Evolutionary conservation across 1,140 invertebrate genomes (phyloP).

Genomic region (Cydia fagiglandana): DNA sequence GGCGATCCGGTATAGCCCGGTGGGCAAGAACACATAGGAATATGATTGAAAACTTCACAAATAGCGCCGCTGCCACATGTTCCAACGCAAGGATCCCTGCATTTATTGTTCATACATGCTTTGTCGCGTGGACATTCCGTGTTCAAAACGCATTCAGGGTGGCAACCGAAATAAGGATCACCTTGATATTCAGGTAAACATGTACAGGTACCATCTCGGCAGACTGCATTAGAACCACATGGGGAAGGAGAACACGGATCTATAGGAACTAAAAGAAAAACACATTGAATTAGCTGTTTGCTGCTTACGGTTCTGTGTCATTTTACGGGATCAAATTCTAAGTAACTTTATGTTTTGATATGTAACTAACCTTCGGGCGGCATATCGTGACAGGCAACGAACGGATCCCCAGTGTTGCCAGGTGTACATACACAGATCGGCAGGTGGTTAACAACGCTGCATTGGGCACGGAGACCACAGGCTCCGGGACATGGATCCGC

Average conservation of each 20-base stretch:
- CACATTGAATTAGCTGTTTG: neutral
- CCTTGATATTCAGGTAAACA: conserved; percentile 85
- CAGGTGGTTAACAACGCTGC: conserved; percentile 84
- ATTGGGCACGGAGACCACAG: conserved; percentile 87
- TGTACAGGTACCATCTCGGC: conserved; percentile 81
- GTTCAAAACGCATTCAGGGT: conserved; percentile 84
- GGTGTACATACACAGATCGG: conserved; percentile 84
- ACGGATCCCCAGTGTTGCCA: conserved; percentile 86
- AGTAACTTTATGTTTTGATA: neutral
- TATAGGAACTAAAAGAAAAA: conserved; percentile 40
- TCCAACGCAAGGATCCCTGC: conserved; percentile 85
- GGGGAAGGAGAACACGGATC: conserved; percentile 84
- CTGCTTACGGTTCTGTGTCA: neutral
- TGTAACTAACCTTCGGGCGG: neutral
- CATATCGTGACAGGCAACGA: conserved; percentile 63
- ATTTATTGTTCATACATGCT: conserved; percentile 87
- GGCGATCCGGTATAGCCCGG: conserved; percentile 86
- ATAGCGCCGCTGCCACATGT: conserved; percentile 86
- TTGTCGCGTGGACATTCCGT: conserved; percentile 83
- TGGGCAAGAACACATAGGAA: conserved; percentile 85
- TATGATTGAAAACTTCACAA: conserved; percentile 90
- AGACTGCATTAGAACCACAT: conserved; percentile 83
- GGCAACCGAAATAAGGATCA: conserved; percentile 80
- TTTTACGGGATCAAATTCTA: neutral
- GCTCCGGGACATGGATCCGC: conserved; percentile 85